These are phyloP conservation scores for Drosophila mimetica DNA, from an alignment of 2,888 invertebrate species.

Conservation along the genomic window DNA sequence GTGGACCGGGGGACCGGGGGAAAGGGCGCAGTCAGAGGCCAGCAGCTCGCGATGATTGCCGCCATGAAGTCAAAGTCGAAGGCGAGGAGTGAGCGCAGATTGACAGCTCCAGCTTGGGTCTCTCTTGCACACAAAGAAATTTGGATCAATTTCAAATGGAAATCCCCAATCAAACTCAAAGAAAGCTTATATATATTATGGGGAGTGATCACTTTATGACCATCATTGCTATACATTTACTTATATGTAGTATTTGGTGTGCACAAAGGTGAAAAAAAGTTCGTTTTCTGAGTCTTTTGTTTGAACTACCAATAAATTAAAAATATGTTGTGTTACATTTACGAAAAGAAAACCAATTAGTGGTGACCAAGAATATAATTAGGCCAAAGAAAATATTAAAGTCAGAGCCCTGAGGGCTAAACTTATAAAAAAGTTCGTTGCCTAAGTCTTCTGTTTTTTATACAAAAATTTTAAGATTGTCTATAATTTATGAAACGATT, in stretches of 20 bases:
- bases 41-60: conserved; percentile 35
- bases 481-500: too few relatives aligned
- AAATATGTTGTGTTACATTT: background rate
- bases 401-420: background rate
- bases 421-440: background rate
- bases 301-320: background rate
- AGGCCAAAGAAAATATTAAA: background rate
- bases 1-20: conserved; percentile 33
- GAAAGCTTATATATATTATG: background rate
- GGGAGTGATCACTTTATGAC: background rate
- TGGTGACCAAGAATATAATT: too few relatives aligned
- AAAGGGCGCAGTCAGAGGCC: conserved; percentile 33
- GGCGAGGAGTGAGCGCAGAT: conserved; percentile 62
- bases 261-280: too few relatives aligned
- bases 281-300: background rate
- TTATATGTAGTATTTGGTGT: too few relatives aligned
- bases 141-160: background rate
- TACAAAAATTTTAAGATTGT: too few relatives aligned
- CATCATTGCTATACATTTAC: too few relatives aligned
- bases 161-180: background rate
- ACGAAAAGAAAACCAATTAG: background rate
- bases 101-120: conserved; percentile 58
- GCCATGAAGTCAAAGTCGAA: conserved; percentile 43
- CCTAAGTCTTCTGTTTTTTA: conserved; percentile 24
- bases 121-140: conserved; percentile 6